Conservation (phyloP, 1,140 invertebrate species). For the Probaryconus sp. region DNA sequence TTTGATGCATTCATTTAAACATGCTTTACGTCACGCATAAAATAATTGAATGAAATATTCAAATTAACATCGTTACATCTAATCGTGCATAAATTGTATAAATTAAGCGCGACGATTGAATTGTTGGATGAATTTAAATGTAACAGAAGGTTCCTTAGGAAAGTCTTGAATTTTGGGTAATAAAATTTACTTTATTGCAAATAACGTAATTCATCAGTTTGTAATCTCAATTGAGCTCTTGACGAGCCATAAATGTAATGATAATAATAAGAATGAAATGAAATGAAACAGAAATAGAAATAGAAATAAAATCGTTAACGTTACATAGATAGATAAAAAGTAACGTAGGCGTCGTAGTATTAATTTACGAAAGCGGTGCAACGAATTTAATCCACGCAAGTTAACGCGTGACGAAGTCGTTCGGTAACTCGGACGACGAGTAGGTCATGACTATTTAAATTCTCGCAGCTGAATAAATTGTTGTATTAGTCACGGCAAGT, state of each 20-base stretch:
- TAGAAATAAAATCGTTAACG: slow-evolving; percentile 47
- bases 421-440: slow-evolving; percentile 68
- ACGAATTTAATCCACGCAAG: slow-evolving; percentile 74
- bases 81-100: slow-evolving; percentile 43
- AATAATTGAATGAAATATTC: slow-evolving; percentile 54
- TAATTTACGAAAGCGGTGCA: slow-evolving; percentile 74
- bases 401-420: slow-evolving; percentile 75
- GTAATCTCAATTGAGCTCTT: slow-evolving; percentile 44
- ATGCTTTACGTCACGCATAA: slow-evolving; percentile 29
- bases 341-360: slow-evolving; percentile 70
- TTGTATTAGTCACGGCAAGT: slow-evolving; percentile 76
- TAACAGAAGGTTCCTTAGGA: slow-evolving; percentile 32
- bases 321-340: slow-evolving; percentile 55
- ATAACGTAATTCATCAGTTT: slow-evolving; percentile 37
- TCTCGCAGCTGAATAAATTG: slow-evolving; percentile 72
- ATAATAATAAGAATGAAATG: not conserved
- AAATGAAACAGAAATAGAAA: slow-evolving; percentile 37
- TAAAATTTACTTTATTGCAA: slow-evolving; percentile 28
- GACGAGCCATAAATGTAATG: not conserved
- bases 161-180: slow-evolving; percentile 39
- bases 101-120: slow-evolving; percentile 53
- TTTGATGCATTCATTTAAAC: no score
- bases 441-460: slow-evolving; percentile 77
- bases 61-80: slow-evolving; percentile 46
- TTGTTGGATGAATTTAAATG: slow-evolving; percentile 50